Evolutionary conservation across 2,797 vertebrate genomes (phyloP).

Genomic region (Gambelia wislizenii): DNA sequence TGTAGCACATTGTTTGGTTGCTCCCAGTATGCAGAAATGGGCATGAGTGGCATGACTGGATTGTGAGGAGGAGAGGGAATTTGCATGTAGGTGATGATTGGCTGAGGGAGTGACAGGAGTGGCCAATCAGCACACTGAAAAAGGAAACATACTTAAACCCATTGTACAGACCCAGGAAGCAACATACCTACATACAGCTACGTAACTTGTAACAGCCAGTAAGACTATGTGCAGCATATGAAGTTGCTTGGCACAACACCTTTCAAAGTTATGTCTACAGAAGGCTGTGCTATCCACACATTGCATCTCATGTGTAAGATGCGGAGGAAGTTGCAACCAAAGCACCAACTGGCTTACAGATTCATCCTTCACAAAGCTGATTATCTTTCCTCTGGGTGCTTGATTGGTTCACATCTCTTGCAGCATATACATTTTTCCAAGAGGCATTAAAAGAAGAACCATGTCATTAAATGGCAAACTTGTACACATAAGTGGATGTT

Average conservation of each 20-base stretch:
- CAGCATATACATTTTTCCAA: background rate
- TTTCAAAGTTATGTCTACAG: background rate
- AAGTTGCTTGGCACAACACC: background rate
- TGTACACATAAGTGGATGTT: background rate
- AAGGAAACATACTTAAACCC: too few species aligned
- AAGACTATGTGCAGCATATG: too few species aligned
- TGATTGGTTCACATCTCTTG: background rate
- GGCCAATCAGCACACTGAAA: too few species aligned
- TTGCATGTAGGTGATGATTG: too few species aligned
- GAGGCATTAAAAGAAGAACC: background rate
- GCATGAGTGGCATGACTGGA: too few species aligned
- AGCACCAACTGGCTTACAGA: background rate
- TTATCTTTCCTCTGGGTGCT: background rate
- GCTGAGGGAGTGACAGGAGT: too few species aligned
- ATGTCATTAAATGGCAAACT: background rate
- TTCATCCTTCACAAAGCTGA: background rate
- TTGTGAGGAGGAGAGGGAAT: too few species aligned
- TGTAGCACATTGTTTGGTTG: too few species aligned
- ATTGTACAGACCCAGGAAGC: too few species aligned
- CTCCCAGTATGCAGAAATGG: too few species aligned
- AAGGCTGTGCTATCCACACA: background rate
- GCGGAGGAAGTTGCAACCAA: background rate
- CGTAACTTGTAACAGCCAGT: background rate
- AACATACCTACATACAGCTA: too few species aligned
- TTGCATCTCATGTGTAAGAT: too few species aligned